Base-by-base conservation (phyloP, 2,888 invertebrate genomes). In the Octodonta nipae region DNA sequence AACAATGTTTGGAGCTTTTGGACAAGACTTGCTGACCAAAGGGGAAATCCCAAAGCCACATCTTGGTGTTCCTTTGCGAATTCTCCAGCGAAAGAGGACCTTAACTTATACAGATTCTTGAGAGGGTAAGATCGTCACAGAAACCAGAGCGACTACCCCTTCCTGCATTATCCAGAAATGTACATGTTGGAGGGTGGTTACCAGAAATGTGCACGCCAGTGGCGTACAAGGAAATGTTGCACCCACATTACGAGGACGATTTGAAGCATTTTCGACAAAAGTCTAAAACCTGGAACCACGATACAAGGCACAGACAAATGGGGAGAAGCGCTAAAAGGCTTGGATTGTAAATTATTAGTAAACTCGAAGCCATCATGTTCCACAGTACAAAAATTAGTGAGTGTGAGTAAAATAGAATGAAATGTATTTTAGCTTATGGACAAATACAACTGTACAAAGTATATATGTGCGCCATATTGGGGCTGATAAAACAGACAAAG, bases 11-110 rank as follows among this genome's bases (percentile, higher is more conserved):
- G 38, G 63, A 70, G 43, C 69, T 84, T 36, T 52, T 77, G 11
- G 58, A 61, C 3, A 38, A 38, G 14, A 49, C 40, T 26, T 38
- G 49, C 13, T 34, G 37, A 11, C 37, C 56, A 41, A 41, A 44
- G 30, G 32, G 47, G 47, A 48, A 27, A 13, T 46, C 52, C 34
- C 74, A 70, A 45, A 65, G 85, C 31, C 67, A 74, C 42, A 77
- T 95, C 28, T 66, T 96, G 26, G 78, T 98, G 28, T 95, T 98
- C 63, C 96, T 98, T 60, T 98, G 98, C 64, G 96, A 98, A 62
- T 98, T 93, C 67, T 93, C 93, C 0, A 81, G 88, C 34, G 88
- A 95, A 63, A 71, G 96, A 33, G 96, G 92, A 2, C 96, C 96
- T 34, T 57, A 61, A 0, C 64, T 84, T 83, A 54, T 82, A 77